A percentile compares a stretch with the other conserved stretches of the same genome.
Conservation (phyloP, 1,140 invertebrate species). For the Babylonia areolata region DNA sequence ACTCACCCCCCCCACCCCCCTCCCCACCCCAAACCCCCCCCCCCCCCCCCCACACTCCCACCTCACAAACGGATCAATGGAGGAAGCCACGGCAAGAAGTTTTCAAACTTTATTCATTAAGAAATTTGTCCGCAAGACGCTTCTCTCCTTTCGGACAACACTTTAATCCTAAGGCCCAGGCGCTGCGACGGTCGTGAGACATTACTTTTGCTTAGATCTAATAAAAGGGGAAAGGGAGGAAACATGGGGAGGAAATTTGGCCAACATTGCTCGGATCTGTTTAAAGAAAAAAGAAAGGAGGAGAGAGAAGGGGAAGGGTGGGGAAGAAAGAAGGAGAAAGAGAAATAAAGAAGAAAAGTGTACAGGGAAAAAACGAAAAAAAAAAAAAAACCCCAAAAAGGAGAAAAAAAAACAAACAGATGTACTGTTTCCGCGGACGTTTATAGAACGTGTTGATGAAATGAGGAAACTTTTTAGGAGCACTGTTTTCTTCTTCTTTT, state of each 20-base stretch:
- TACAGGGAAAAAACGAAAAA: not conserved
- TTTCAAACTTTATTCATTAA: conserved; percentile 34
- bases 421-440: not conserved
- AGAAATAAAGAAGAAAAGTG: not conserved
- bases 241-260: conserved; percentile 9
- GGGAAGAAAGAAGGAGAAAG: too few relatives aligned
- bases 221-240: conserved; percentile 11
- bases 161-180: not conserved
- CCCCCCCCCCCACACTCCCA: not conserved
- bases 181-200: not conserved
- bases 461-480: conserved; percentile 9
- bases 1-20: too few relatives aligned
- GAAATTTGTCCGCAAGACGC: conserved; percentile 25
- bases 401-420: not conserved
- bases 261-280: not conserved
- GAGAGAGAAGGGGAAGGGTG: not conserved
- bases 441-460: conserved; percentile 19
- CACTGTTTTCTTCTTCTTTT: not conserved
- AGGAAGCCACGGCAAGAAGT: conserved; percentile 6
- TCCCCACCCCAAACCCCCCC: not conserved
- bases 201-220: conserved; percentile 30
- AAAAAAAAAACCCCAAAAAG: not conserved
- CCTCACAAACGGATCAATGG: not conserved
- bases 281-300: not conserved
- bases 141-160: conserved; percentile 6